Evolutionary conservation across 2,797 vertebrate species (phyloP), one percentile per base, ranked within the genome.

Genomic region (Tadarida brasiliensis): DNA sequence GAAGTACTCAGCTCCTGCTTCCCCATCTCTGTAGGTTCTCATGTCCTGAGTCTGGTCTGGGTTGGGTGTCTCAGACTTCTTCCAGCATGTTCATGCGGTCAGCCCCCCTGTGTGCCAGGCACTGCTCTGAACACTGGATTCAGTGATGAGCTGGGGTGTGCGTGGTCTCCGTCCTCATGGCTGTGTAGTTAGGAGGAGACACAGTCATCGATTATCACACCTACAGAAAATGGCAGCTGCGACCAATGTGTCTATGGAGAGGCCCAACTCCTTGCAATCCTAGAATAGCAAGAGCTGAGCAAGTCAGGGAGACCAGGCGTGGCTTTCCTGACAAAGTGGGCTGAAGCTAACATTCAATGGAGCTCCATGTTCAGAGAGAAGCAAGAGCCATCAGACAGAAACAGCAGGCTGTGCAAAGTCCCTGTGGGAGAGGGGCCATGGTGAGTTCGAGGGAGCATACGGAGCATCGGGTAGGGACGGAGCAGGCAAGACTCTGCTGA

Each of bases 1-100:
- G 14, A 17, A 0, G 20, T 44, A 10, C 7, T 5, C 1, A 1
- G 1, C 51, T 33, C 22, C 7, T 5, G 4, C 49, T 22, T 30
- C 39, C 22, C 3, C 22, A 15, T 17, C 35, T 47, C n/a, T 15
- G 10, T 11, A 7, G 59, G 28, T 9, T 5, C 24, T 44, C 11
- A 0, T 1, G 11, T 24, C 1, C 1, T 0, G 11, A 0, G 1
- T 30, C 30, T 2, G 39, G 39, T 59, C 71, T 47, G 11, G 20
- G 16, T 14, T 71, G 33, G 33, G 19, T 14, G 9, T 30, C 68
- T 81, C 65, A 47, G 88, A 11, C 3, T 35, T 33, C 11, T 4
- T 28, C 28, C 15, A 5, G 7, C 17, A 2, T 19, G 28, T 65
- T 10, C 57, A 4, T 4, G 7, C 0, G 22, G 24, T 30, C 16